Conservation (phyloP, 1,140 invertebrate species). For the Bombus vancouverensis region DNA sequence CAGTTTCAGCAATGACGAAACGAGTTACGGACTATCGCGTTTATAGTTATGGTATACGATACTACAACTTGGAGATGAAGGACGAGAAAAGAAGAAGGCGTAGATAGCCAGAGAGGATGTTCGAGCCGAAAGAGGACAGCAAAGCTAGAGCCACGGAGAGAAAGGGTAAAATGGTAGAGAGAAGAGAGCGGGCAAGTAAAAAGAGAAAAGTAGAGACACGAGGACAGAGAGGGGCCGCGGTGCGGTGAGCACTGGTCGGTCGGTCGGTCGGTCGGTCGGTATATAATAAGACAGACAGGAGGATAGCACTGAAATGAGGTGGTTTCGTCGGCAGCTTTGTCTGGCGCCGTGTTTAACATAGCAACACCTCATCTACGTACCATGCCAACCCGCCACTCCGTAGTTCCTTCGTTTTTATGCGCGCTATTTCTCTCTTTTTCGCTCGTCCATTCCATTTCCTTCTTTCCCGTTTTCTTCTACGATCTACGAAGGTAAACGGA, state of each 20-base stretch:
- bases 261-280: slow-evolving; percentile 73
- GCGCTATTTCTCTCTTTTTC: slow-evolving; percentile 42
- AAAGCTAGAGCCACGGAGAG: slow-evolving; percentile 46
- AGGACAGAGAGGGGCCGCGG: slow-evolving; percentile 56
- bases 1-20: not conserved
- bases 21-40: not conserved
- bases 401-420: slow-evolving; percentile 74
- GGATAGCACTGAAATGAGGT: slow-evolving; percentile 81
- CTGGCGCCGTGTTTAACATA: slow-evolving; percentile 81
- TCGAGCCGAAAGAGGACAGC: slow-evolving; percentile 45
- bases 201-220: slow-evolving; percentile 43
- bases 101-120: slow-evolving; percentile 18
- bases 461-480: not conserved
- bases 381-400: slow-evolving; percentile 70
- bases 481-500: not conserved
- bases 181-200: slow-evolving; percentile 37
- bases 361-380: slow-evolving; percentile 80
- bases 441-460: not conserved
- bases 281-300: slow-evolving; percentile 80
- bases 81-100: slow-evolving; percentile 56
- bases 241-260: slow-evolving; percentile 71
- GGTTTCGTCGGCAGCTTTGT: slow-evolving; percentile 82
- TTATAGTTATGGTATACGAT: slow-evolving; percentile 7
- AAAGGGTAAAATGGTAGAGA: slow-evolving; percentile 46
- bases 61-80: slow-evolving; percentile 43